Conservation (phyloP, 2,797 vertebrate species). For the Iguana delicatissima region DNA sequence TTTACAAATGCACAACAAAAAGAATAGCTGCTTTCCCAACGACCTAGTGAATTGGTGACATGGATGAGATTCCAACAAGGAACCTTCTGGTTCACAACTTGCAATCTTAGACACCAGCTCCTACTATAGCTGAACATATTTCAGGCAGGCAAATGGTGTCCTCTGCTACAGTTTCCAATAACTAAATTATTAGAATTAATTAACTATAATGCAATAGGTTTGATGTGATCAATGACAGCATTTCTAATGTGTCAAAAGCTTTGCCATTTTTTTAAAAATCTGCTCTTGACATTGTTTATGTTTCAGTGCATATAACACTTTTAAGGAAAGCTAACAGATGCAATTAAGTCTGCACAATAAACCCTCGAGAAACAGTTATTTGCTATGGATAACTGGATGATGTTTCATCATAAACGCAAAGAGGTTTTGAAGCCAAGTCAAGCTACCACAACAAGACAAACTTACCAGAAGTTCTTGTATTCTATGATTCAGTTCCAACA, state of each 20-base stretch:
- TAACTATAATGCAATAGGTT: not conserved
- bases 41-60: no score
- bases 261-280: not conserved
- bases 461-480: not conserved
- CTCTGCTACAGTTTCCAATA: not conserved
- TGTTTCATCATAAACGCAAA: conserved; percentile 25
- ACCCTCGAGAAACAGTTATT: not conserved
- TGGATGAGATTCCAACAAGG: not conserved
- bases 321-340: conserved; percentile 15
- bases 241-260: not conserved
- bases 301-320: conserved; percentile 13
- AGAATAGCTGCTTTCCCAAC: not conserved
- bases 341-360: conserved; percentile 5
- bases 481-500: not conserved
- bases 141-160: not conserved
- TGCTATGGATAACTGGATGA: conserved; percentile 45
- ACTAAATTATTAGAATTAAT: not conserved
- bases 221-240: not conserved
- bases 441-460: not conserved
- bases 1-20: not conserved
- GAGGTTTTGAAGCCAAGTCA: not conserved
- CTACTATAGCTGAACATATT: no score
- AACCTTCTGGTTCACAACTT: not conserved
- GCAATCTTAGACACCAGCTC: not conserved
- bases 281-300: not conserved